Base-by-base conservation (phyloP, 2,888 invertebrate species). In the Tanypteryx hageni region DNA sequence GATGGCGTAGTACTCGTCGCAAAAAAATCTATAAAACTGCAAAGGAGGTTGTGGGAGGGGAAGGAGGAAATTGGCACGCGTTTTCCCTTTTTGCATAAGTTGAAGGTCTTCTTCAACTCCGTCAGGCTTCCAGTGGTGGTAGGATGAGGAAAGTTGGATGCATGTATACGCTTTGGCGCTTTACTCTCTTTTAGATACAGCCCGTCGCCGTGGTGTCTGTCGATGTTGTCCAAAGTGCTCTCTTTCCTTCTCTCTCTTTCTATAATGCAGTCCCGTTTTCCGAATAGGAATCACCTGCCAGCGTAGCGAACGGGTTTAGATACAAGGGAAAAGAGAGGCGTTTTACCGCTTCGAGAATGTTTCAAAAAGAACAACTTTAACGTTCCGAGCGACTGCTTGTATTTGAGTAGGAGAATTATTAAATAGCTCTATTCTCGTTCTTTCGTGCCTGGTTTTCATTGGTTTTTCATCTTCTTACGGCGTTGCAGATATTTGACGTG, bases 21-120 rank as follows among this genome's bases (percentile, higher is more conserved):
- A 22, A 27, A 76, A 27, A 76, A 27, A 76, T 22, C 27, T 22
- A 76, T 76, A 76, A 27, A 27, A 27, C 27, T 22, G 76, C n/a
- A 14, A 27, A 76, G 76, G 76, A 76, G 44, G 44, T 44, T 27
- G n/a, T 89, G 64, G 27, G 44, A 14, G 89, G 89, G n/a, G 68
- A 44, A 89, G n/a, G 18, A 44, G 9, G 64, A n/a, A 64, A 89
- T 89, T 89, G 89, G 61, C 89, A 89, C 89, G 89, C 44, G 89
- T n/a, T 89, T 44, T 89, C 64, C 89, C 64, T n/a, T 85, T 86
- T 89, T 64, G 64, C 89, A 89, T 89, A 89, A 89, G 11, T 61
- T 64, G 64, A 89, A 89, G 89, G 89, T 64, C 89, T 89, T 83
- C 56, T n/a, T 56, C 44, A 18, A 10, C 27, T 8, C 3, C 27